Evolutionary conservation across 64 coral and sea anemone genomes (phyloP).

Genomic region (Astreopora myriophthalma): DNA sequence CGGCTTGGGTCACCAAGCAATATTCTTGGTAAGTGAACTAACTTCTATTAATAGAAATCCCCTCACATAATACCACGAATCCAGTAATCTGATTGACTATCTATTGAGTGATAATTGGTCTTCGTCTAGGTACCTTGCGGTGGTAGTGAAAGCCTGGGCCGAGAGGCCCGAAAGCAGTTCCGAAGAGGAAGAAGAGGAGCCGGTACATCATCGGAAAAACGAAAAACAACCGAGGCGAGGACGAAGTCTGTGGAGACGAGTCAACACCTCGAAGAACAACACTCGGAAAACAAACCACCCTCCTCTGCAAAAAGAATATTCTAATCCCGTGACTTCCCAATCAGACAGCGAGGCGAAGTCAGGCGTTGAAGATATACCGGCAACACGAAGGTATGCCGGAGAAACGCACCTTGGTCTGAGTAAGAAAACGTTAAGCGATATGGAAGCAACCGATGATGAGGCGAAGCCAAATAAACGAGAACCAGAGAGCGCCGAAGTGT

Average conservation of each 20-base stretch:
- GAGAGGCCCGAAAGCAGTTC: constrained; percentile 85
- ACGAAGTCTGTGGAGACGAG: constrained; percentile 15
- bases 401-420: neutral
- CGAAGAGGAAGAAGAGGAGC: constrained; percentile 78
- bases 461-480: neutral
- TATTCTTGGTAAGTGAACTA: constrained; percentile 80
- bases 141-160: constrained; percentile 95
- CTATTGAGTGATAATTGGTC: neutral
- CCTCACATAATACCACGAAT: too few species aligned
- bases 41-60: neutral
- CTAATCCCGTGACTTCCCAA: constrained; percentile 2
- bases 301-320: constrained; percentile 18
- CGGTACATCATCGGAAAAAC: constrained; percentile 9
- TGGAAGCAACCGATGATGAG: neutral
- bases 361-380: constrained; percentile 2
- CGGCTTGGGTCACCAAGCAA: constrained; percentile 94
- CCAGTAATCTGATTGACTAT: too few species aligned
- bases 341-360: constrained; percentile 20
- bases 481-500: neutral
- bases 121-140: constrained; percentile 74
- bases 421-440: neutral
- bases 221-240: constrained; percentile 46
- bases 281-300: neutral
- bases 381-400: neutral
- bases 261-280: constrained; percentile 10